Evolutionary conservation across 2,888 invertebrate species (phyloP), one percentile per base, ranked within the genome.

Genomic region (Seladonia tumulorum): DNA sequence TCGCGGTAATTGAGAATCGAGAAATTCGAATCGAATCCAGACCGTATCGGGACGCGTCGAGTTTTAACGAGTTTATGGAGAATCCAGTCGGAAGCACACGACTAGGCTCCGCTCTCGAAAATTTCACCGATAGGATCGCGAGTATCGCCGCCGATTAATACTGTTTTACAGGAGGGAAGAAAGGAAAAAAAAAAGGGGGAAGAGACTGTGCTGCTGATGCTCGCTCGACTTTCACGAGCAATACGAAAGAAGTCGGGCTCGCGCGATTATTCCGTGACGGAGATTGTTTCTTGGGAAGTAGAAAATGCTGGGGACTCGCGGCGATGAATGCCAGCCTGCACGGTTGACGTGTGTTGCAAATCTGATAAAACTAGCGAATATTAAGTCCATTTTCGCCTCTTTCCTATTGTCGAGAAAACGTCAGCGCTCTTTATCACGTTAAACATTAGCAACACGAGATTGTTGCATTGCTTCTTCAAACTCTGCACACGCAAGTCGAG

Each of bases 21-120:
- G 35, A 72, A 49, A 72, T 49, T 72, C 49, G 35, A 35, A 22
- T 39, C 68, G 68, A 39, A 68, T 68, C 22, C 22, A 42, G 82
- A 85, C 83, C 63, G 71, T 71, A 49, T 75, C 70, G 83, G 35
- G 63, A 74, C 35, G 53, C 35, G 2, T 5, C 18, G 70, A n/a
- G 42, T 76, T 82, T 35, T 53, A 72, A 4, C 10, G 63, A n/a
- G 60, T 25, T 14, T 18, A n/a, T 8, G 25, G 29, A 22, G 42
- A 72, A 83, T 83, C n/a, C 25, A 22, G 57, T 76, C 57, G 47
- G 29, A 76, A 47, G 25, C 83, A 35, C 45, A 29, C 16, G 10
- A 10, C 53, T 53, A 22, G 53, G 53, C 53, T 53, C 53, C 60
- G 5, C 68, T 42, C 42, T 29, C 29, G 22, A 60, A 76, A 49